These are phyloP conservation scores for Mus caroli DNA, from an alignment of 2,797 vertebrate genomes.

Conservation along the genomic window DNA sequence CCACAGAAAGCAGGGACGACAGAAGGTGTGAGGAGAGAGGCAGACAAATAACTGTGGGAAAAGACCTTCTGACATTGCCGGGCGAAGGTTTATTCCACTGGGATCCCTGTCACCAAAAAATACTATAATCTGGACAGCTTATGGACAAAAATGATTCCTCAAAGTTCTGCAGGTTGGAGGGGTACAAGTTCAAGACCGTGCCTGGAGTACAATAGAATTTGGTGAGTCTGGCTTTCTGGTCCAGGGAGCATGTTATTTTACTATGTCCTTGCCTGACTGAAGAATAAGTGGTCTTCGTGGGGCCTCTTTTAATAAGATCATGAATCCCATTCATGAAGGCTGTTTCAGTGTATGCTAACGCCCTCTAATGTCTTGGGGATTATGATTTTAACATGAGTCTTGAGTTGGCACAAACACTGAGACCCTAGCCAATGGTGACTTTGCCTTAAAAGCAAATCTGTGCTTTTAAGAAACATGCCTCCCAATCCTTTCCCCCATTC, in stretches of 20 bases:
- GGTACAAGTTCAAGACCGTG: background rate
- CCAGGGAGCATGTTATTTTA: background rate
- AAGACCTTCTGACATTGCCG: background rate
- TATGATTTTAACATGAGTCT: background rate
- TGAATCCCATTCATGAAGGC: background rate
- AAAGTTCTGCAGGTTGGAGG: background rate
- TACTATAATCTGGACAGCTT: background rate
- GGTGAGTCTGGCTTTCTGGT: background rate
- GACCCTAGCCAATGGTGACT: background rate
- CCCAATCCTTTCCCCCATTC: background rate
- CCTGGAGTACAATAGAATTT: background rate
- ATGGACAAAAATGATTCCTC: background rate
- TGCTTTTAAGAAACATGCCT: background rate
- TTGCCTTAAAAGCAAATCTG: background rate
- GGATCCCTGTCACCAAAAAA: background rate
- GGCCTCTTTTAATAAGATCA: background rate
- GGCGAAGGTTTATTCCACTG: background rate
- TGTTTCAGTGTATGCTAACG: background rate
- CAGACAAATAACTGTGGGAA: background rate
- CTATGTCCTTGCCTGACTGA: too few species aligned
- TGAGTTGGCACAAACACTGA: background rate
- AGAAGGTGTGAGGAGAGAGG: background rate
- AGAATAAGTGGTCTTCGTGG: background rate
- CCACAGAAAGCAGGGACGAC: fast-evolving
- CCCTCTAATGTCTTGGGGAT: background rate